phyloP scores from a whole-genome alignment of 37 sponge, comb jelly and placozoan species.

The Hexactinellida sp. region DNA sequence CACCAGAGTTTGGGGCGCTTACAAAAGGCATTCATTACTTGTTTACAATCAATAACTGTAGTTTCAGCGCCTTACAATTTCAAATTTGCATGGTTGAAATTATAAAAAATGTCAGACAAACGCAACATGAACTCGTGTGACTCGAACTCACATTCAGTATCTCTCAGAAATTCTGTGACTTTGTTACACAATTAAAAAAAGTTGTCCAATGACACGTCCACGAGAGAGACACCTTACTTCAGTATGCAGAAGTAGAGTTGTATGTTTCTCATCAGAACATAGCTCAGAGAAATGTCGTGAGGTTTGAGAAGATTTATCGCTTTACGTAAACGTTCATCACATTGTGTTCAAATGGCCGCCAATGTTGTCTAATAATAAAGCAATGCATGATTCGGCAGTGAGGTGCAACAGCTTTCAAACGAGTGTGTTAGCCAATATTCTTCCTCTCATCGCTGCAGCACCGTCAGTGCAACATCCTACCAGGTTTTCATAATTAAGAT shows the following conservation, averaged over 20 bases:
- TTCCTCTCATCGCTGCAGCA: neutral
- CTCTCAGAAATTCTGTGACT: neutral
- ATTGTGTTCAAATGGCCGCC: no score
- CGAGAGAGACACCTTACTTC: constrained; percentile 3
- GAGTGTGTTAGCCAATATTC: no score
- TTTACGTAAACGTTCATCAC: neutral
- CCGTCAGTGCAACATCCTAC: neutral
- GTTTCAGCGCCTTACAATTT: neutral
- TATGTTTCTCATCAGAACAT: constrained; percentile 8
- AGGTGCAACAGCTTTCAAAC: no score
- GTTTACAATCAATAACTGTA: neutral
- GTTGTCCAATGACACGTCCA: neutral
- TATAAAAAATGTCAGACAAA: neutral
- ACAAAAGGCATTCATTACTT: constrained; percentile 10
- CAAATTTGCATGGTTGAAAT: constrained; percentile 13
- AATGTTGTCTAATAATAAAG: no score
- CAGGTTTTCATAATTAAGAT: neutral
- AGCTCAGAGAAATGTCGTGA: constrained; percentile 5
- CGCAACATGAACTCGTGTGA: constrained; percentile 7
- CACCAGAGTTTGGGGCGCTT: neutral
- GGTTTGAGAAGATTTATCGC: neutral
- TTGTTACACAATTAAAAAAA: neutral
- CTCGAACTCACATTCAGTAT: neutral
- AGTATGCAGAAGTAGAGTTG: neutral
- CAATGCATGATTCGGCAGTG: no score